phyloP scores from a whole-genome alignment of 2,888 invertebrate genomes.

The Brachypalpus laphriformis region DNA sequence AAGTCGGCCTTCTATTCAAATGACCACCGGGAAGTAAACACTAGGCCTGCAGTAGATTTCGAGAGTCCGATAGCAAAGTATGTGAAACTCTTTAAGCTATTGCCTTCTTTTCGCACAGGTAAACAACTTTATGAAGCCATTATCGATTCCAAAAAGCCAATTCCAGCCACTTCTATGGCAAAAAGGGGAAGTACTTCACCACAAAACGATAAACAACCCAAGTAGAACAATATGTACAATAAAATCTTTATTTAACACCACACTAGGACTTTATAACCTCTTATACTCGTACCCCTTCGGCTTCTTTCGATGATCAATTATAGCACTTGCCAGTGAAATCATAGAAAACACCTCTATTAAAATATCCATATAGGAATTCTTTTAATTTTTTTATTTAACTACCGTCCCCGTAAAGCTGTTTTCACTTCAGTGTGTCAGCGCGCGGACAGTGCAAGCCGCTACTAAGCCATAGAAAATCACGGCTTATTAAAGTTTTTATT shows the following conservation, averaged over 20 bases:
- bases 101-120: not conserved
- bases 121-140: conserved; percentile 18
- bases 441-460: conserved; percentile 20
- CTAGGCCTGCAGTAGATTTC: not conserved
- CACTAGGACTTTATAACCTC: conserved; percentile 4
- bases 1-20: too few species aligned
- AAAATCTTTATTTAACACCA: not conserved
- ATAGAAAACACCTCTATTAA: conserved; percentile 25
- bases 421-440: conserved; percentile 40
- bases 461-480: conserved; percentile 12
- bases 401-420: conserved; percentile 22
- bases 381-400: conserved; percentile 26
- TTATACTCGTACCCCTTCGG: not conserved
- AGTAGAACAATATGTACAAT: not conserved
- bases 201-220: not conserved
- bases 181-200: not conserved
- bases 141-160: conserved; percentile 3
- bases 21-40: not conserved
- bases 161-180: not conserved
- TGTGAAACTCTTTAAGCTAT: not conserved
- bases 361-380: not conserved
- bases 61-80: not conserved
- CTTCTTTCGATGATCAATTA: conserved; percentile 1
- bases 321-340: not conserved
- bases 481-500: not conserved